A percentile compares a stretch with the other conserved stretches of the same genome.
Conservation (phyloP, 1,140 invertebrate genomes). For the Ptiloglossa arizonensis region DNA sequence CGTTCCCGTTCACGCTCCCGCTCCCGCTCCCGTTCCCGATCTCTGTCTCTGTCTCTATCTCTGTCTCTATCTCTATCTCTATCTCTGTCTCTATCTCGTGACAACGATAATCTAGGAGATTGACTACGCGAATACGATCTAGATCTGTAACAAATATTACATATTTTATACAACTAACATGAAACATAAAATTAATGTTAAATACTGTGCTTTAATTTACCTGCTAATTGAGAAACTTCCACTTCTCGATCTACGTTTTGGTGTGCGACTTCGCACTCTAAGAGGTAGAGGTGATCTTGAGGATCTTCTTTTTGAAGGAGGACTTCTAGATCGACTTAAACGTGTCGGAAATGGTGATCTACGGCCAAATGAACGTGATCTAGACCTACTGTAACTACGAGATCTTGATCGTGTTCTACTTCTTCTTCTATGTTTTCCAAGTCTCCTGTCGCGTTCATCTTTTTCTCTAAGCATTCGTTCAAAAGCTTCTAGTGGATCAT, state of each 20-base stretch:
- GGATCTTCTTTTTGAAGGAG: constrained; percentile 72
- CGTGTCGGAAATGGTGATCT: constrained; percentile 73
- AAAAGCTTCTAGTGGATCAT: constrained; percentile 92
- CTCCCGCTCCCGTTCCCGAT: constrained; percentile 64
- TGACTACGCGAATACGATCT: constrained; percentile 80
- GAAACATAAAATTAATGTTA: neutral
- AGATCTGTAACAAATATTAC: constrained; percentile 68
- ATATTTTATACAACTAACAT: neutral
- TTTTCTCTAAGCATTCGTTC: constrained; percentile 92
- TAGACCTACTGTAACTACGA: constrained; percentile 81
- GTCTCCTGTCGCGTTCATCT: constrained; percentile 87
- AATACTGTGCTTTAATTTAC: constrained; percentile 69
- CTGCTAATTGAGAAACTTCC: constrained; percentile 83
- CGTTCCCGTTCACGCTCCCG: constrained; percentile 59
- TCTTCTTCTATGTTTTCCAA: constrained; percentile 85
- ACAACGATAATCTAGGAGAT: constrained; percentile 76
- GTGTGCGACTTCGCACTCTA: constrained; percentile 79
- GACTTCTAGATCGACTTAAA: constrained; percentile 78
- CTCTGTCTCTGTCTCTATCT: constrained; percentile 61
- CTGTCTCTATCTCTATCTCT: constrained; percentile 62
- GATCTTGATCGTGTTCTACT: constrained; percentile 80
- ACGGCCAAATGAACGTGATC: constrained; percentile 78
- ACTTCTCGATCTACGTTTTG: constrained; percentile 79
- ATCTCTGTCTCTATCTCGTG: constrained; percentile 75
- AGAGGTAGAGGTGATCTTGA: constrained; percentile 75